These are phyloP conservation scores for Periplaneta americana DNA, from an alignment of 1,140 invertebrate species.

Conservation along the genomic window DNA sequence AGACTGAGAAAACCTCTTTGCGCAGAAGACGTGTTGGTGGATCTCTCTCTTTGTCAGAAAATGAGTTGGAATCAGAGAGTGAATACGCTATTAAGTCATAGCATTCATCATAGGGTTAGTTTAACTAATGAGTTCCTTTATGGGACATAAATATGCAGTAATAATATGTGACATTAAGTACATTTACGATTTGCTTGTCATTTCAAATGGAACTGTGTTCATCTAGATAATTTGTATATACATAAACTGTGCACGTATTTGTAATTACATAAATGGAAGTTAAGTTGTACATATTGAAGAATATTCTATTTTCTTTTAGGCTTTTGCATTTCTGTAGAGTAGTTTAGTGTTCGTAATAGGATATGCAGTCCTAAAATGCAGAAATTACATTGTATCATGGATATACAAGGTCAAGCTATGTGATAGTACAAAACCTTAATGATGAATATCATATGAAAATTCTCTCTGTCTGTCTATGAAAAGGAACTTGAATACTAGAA, in stretches of 20 bases:
- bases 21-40: slow-evolving; percentile 59
- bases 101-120: not conserved
- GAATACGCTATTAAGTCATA: not conserved
- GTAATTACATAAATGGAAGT: not conserved
- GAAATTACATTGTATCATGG: not conserved
- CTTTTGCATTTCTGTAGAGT: not conserved
- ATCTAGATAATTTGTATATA: not conserved
- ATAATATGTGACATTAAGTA: too few relatives aligned
- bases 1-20: slow-evolving; percentile 44
- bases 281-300: not conserved
- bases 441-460: not conserved
- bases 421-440: not conserved
- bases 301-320: not conserved
- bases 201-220: not conserved
- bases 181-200: too few relatives aligned
- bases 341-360: too few relatives aligned
- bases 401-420: not conserved
- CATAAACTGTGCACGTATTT: not conserved
- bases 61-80: slow-evolving; percentile 52
- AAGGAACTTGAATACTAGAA: not conserved
- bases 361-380: not conserved
- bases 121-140: too few relatives aligned
- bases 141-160: too few relatives aligned
- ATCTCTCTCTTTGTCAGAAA: slow-evolving; percentile 71
- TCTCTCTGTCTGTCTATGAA: too few relatives aligned